Conservation (phyloP, 2,113 vertebrate genomes). For the Actenoides hombroni region DNA sequence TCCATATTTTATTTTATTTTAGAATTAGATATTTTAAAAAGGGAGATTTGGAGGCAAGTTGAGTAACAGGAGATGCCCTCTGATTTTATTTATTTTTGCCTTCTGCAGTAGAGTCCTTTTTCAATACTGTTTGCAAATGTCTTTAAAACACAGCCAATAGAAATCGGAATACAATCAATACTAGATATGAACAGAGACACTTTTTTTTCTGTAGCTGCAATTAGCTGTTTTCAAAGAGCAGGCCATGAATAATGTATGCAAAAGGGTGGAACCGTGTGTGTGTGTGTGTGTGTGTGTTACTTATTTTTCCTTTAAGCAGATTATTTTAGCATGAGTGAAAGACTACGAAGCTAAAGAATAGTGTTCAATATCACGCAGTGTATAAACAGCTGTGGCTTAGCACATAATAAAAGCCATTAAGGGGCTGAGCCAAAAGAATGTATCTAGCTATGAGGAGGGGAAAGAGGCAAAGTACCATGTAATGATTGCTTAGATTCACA, state of each 20-base stretch:
- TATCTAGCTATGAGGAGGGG: conserved; percentile 23
- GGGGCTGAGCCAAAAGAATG: conserved; percentile 44
- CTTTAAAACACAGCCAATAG: conserved; percentile 19
- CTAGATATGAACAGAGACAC: conserved; percentile 34
- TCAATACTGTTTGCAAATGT: background rate
- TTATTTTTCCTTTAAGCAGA: conserved; percentile 52
- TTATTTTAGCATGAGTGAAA: conserved; percentile 55
- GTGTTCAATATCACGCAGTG: conserved; percentile 26
- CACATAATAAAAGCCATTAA: conserved; percentile 42
- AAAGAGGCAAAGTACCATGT: background rate
- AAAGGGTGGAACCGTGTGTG: background rate
- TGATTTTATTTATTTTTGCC: background rate
- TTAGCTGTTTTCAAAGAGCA: conserved; percentile 56
- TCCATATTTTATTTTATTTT: background rate
- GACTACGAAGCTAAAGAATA: conserved; percentile 22
- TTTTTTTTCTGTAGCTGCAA: conserved; percentile 49
- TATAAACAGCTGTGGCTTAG: conserved; percentile 60
- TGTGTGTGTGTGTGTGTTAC: background rate
- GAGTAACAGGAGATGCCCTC: background rate
- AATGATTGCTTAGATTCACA: conserved; percentile 17
- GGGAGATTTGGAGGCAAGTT: background rate
- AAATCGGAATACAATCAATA: conserved; percentile 52
- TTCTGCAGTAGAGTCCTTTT: background rate
- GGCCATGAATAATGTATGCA: conserved; percentile 51
- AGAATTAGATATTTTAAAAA: background rate